Evolutionary conservation across 2,797 vertebrate species (phyloP).

Genomic region (Falco rusticolus): DNA sequence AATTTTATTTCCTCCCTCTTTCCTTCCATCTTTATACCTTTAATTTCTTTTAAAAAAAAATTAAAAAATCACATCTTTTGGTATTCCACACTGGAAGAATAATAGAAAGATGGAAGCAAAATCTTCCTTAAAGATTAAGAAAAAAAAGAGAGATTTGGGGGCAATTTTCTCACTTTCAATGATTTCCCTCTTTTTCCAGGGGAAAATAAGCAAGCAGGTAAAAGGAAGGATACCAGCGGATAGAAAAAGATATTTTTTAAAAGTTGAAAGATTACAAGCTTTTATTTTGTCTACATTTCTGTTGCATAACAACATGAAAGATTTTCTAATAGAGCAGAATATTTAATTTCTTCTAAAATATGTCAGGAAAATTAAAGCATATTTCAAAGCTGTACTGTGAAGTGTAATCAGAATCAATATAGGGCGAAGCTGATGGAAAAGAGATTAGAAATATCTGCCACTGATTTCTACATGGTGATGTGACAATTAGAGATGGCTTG

Average conservation of each 20-base stretch:
- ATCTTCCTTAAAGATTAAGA: not conserved
- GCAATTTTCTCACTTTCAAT: not conserved
- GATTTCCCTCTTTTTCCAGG: not conserved
- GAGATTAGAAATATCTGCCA: not conserved
- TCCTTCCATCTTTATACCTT: not conserved
- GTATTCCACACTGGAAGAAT: not conserved
- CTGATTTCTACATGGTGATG: not conserved
- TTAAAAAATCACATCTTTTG: not conserved
- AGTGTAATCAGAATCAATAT: not conserved
- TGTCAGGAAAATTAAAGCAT: not conserved
- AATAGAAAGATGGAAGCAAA: not conserved
- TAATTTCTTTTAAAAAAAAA: not conserved
- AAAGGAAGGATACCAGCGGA: not conserved
- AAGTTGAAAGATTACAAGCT: not conserved
- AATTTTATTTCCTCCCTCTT: fast-evolving
- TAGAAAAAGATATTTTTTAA: not conserved
- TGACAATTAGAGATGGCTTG: not conserved
- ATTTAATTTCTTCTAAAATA: not conserved
- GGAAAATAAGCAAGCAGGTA: not conserved
- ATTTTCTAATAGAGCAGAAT: not conserved
- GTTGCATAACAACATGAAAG: not conserved
- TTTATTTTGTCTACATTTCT: not conserved
- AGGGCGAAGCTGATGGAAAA: not conserved
- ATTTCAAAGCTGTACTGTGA: not conserved
- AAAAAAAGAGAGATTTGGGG: not conserved